Percentiles rank a stretch among this genome's conserved stretches.
These are phyloP conservation scores for Alethe castanea DNA, from an alignment of 2,113 vertebrate genomes.

Conservation along the genomic window DNA sequence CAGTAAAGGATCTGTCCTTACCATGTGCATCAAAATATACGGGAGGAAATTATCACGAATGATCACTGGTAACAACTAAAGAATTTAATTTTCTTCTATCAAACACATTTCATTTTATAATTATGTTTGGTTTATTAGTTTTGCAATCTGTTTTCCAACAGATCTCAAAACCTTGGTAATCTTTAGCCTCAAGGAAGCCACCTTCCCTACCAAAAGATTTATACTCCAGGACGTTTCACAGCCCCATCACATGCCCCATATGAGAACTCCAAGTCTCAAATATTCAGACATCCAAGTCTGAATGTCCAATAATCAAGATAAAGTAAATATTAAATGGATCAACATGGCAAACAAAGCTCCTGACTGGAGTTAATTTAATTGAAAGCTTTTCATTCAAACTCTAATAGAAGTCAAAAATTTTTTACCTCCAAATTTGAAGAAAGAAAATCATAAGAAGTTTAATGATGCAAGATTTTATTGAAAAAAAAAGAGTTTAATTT, in stretches of 20 bases:
- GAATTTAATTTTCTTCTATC: neutral
- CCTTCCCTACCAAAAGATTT: neutral
- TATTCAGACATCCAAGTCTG: neutral
- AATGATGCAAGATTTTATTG: neutral
- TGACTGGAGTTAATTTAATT: neutral
- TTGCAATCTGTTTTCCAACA: neutral
- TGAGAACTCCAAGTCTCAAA: neutral
- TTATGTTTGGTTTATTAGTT: neutral
- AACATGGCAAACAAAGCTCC: neutral
- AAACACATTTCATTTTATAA: neutral
- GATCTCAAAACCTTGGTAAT: neutral
- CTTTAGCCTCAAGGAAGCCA: neutral
- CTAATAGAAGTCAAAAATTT: neutral
- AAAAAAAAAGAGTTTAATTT: neutral
- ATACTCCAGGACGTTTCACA: neutral
- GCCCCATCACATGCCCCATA: fast-evolving
- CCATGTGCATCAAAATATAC: neutral
- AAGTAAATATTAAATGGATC: neutral
- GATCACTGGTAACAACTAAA: neutral
- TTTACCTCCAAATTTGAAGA: neutral
- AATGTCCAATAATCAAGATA: neutral
- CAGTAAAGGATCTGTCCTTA: neutral
- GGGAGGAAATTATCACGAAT: neutral
- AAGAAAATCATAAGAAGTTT: neutral
- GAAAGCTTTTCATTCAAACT: neutral